phyloP scores from a whole-genome alignment of 2,888 invertebrate genomes.

The Nemoura dubitans region DNA sequence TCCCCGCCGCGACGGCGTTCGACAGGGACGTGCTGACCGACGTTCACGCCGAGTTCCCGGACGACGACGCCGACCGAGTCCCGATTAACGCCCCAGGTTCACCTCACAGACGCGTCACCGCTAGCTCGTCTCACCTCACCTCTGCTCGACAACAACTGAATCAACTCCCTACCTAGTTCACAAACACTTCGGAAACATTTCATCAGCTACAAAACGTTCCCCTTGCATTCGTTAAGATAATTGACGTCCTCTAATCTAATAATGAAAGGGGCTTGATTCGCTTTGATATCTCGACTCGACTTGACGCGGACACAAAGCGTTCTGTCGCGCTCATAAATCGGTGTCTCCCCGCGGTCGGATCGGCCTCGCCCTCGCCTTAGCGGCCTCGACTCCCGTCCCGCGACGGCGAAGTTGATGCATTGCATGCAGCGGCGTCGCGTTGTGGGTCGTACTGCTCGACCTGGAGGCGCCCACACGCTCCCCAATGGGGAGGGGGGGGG shows the following conservation, averaged over 20 bases:
- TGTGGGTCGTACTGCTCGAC: too few species aligned
- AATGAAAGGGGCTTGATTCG: background rate
- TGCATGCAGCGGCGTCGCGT: background rate
- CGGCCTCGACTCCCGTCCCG: background rate
- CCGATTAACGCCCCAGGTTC: too few species aligned
- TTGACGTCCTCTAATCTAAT: background rate
- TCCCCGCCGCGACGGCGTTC: background rate
- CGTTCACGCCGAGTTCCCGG: background rate
- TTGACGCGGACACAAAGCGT: background rate
- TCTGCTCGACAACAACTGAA: background rate
- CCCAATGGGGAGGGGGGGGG: too few species aligned
- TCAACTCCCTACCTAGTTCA: background rate
- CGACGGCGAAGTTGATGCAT: background rate
- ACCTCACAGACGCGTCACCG: too few species aligned
- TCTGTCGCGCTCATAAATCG: background rate
- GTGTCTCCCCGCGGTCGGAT: background rate
- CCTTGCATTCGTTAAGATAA: background rate
- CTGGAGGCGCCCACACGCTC: too few species aligned
- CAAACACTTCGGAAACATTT: background rate
- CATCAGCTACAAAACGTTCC: background rate
- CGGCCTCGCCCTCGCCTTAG: background rate
- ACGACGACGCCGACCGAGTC: too few species aligned
- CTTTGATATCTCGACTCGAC: background rate
- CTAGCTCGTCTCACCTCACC: background rate
- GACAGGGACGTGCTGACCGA: background rate